Evolutionary conservation across 2,113 vertebrate species (phyloP), one percentile per base, ranked within the genome.

Genomic region (Sorex fumeus): DNA sequence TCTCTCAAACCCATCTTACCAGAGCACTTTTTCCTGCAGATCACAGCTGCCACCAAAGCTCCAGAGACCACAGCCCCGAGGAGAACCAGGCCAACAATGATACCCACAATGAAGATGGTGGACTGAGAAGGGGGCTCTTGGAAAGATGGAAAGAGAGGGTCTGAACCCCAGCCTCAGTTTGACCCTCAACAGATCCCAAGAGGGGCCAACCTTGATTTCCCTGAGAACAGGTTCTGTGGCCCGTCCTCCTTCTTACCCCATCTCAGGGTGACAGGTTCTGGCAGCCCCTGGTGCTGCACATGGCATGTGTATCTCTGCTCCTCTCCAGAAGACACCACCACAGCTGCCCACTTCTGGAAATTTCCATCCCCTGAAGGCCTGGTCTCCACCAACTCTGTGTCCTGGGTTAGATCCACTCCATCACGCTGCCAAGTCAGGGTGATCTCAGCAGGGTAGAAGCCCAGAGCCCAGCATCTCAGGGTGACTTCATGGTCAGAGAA

Each of bases 401-500:
- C 92, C 0, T 77, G 50, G 36, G 67, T 79, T 78, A 89, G n/a
- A 0, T 81, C 34, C 23, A 15, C 27, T 0, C 96, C 84, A 0
- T 96, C 91, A 57, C 74, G 95, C 93, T 95, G 83, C 97, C 97
- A 98, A 75, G n/a, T 96, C 47, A 97, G 47, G 16, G 83, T 57
- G 32, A 84, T 84, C 66, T 70, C 81, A 3, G 13, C 66, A 34
- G 66, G 66, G 66, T 84, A 70, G 81, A 84, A 84, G 43, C 21
- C 81, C 60, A 82, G 62, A 16, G 62, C 79, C 28, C 79, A 82
- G 79, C 62, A 88, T 18, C 2, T 60, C 83, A 85, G 83, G 16
- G 70, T 86, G 84, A 21, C 53, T 18, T 74, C 5, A 2, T 4
- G 3, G 0, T 76, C 60, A 82, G 60, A 9, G 36, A 6, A 0